Percentiles rank a stretch among this genome's conserved stretches.
Conservation (phyloP, 2,888 invertebrate species). For the Drosophila percnosoma region DNA sequence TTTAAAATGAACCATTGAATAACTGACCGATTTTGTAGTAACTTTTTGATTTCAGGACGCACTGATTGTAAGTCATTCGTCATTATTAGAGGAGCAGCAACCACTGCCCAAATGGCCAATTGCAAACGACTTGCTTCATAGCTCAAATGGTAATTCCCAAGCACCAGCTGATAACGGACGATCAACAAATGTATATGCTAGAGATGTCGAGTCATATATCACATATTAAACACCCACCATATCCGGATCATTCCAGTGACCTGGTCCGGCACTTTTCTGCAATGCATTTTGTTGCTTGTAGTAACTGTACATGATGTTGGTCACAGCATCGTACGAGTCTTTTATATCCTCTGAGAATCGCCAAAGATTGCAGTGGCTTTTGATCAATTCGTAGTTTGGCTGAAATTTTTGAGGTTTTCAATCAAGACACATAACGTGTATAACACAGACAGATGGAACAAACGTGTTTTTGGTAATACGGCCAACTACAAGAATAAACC, state of each 20-base stretch:
- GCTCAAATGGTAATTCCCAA: constrained; percentile 88
- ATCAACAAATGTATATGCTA: background rate
- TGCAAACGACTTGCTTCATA: constrained; percentile 89
- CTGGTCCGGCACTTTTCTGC: constrained; percentile 87
- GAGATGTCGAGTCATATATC: background rate
- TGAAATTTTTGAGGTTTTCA: constrained; percentile 1
- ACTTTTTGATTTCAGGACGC: constrained; percentile 86
- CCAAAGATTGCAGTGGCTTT: constrained; percentile 88
- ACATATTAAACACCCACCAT: constrained; percentile 83
- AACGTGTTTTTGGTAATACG: constrained; percentile 88
- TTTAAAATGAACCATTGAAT: background rate
- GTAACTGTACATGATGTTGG: constrained; percentile 86
- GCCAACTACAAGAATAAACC: constrained; percentile 92
- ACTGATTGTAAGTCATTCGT: constrained; percentile 88
- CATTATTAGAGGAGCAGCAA: constrained; percentile 90
- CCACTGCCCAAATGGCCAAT: constrained; percentile 90
- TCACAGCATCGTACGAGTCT: constrained; percentile 87
- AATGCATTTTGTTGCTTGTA: constrained; percentile 86
- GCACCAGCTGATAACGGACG: constrained; percentile 83
- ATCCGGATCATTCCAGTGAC: constrained; percentile 90
- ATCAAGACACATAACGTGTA: background rate
- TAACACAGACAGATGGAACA: constrained; percentile 17
- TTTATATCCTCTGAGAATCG: constrained; percentile 88
- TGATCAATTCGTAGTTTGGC: constrained; percentile 87
- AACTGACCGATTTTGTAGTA: constrained; percentile 87